A percentile compares a stretch with the other conserved stretches of the same genome.
These are phyloP conservation scores for Pristionchus japonicus DNA, from an alignment of 2,888 invertebrate genomes.

Conservation along the genomic window DNA sequence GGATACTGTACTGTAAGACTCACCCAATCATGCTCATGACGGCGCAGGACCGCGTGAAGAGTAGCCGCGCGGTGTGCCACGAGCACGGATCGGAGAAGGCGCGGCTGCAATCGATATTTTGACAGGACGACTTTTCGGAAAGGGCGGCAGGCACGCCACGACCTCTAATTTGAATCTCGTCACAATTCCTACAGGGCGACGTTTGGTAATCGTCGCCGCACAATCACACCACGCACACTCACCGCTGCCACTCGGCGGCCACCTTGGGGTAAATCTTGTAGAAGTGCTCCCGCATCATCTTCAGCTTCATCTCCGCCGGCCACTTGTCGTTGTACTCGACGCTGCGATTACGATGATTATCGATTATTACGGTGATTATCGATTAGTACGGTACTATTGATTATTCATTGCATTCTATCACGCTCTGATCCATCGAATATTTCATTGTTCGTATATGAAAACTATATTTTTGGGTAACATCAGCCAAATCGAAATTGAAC, in stretches of 20 bases:
- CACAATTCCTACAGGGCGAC: neutral
- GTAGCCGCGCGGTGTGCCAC: slow-evolving; percentile 90
- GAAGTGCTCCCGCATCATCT: slow-evolving; percentile 52
- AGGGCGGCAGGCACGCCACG: neutral
- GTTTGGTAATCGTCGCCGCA: neutral
- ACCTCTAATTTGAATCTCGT: too few species aligned
- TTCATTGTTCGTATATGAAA: too few species aligned
- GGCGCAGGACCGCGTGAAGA: slow-evolving; percentile 92
- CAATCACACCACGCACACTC: neutral
- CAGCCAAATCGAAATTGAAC: too few species aligned
- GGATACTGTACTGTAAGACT: slow-evolving; percentile 59
- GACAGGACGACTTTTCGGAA: neutral
- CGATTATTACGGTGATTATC: too few species aligned
- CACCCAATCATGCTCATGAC: slow-evolving; percentile 86
- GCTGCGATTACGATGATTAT: too few species aligned
- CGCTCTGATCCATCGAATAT: too few species aligned
- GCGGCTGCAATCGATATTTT: slow-evolving; percentile 48
- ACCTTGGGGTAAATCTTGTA: slow-evolving; percentile 83
- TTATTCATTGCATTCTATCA: too few species aligned
- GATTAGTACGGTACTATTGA: too few species aligned
- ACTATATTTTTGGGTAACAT: too few species aligned
- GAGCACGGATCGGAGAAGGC: slow-evolving; percentile 65
- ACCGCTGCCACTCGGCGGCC: slow-evolving; percentile 88
- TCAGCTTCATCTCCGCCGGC: slow-evolving; percentile 49
- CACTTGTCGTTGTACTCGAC: slow-evolving; percentile 28